These are phyloP conservation scores for Meleagris gallopavo DNA, from an alignment of 2,113 vertebrate genomes.

Conservation along the genomic window DNA sequence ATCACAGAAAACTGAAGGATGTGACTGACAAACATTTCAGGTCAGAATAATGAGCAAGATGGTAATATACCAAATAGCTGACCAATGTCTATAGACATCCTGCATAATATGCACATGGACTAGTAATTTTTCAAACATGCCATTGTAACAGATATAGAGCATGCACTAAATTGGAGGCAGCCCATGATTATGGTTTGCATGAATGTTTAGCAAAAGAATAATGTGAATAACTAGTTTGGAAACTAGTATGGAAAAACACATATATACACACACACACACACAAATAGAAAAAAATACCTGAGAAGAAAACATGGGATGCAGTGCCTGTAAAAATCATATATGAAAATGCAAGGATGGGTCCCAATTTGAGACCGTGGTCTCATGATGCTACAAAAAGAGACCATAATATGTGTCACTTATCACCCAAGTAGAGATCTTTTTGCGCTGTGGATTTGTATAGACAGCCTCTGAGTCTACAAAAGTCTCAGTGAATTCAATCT, in stretches of 20 bases:
- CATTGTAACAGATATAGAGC: fast-evolving
- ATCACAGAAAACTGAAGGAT: background rate
- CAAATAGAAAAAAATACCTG: background rate
- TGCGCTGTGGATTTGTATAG: background rate
- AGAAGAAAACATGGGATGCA: fast-evolving
- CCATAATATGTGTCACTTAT: background rate
- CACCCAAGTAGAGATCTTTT: background rate
- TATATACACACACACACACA: too few species aligned
- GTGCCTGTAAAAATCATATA: background rate
- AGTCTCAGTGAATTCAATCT: background rate
- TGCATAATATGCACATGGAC: background rate
- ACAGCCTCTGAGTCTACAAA: background rate
- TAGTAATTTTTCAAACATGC: background rate
- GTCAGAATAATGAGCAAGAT: background rate
- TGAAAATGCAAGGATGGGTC: background rate
- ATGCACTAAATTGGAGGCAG: background rate
- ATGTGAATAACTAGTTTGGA: background rate
- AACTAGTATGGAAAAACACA: background rate
- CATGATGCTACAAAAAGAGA: background rate
- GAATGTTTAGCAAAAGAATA: background rate
- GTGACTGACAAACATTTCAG: background rate
- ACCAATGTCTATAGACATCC: background rate
- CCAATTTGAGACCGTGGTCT: background rate
- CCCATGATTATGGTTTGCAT: background rate
- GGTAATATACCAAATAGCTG: background rate